phyloP scores from a whole-genome alignment of 2,113 vertebrate genomes.

The Gnathonemus echidnorhynchus region DNA sequence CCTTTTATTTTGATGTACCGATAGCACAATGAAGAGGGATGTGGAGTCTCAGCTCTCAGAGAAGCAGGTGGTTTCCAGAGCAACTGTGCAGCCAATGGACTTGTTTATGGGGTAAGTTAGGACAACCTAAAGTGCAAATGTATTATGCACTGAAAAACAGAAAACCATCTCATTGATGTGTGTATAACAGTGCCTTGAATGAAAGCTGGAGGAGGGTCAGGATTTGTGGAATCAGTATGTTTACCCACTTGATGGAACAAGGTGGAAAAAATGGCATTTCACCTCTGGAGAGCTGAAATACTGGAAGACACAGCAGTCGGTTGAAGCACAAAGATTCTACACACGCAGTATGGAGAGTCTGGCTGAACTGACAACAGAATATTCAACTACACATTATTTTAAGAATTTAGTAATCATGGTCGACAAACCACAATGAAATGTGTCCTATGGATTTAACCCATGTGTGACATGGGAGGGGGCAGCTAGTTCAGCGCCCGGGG shows the following conservation, averaged over 20 bases:
- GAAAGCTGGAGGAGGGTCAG: neutral
- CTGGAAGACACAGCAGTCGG: neutral
- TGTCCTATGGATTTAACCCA: too few relatives aligned
- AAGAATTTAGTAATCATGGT: neutral
- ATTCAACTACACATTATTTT: neutral
- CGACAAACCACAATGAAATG: too few relatives aligned
- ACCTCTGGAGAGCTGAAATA: neutral
- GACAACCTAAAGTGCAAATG: neutral
- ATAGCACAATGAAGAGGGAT: neutral
- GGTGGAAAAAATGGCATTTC: neutral
- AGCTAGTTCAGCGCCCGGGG: too few relatives aligned
- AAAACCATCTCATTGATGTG: neutral
- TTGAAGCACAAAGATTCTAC: neutral
- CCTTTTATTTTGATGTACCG: neutral
- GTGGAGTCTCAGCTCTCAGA: neutral
- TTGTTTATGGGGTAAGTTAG: neutral
- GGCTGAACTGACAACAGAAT: neutral
- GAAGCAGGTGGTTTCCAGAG: slow-evolving; percentile 1
- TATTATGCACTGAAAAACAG: neutral
- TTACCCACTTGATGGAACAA: neutral
- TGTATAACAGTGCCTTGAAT: neutral
- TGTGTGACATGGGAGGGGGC: too few relatives aligned
- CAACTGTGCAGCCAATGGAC: neutral
- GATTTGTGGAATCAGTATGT: neutral
- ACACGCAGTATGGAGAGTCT: neutral